Percentiles rank a stretch among this genome's conserved stretches.
These are phyloP conservation scores for Acanthaster planci DNA, from an alignment of 35 echinoderm and acorn worm species.

Conservation along the genomic window DNA sequence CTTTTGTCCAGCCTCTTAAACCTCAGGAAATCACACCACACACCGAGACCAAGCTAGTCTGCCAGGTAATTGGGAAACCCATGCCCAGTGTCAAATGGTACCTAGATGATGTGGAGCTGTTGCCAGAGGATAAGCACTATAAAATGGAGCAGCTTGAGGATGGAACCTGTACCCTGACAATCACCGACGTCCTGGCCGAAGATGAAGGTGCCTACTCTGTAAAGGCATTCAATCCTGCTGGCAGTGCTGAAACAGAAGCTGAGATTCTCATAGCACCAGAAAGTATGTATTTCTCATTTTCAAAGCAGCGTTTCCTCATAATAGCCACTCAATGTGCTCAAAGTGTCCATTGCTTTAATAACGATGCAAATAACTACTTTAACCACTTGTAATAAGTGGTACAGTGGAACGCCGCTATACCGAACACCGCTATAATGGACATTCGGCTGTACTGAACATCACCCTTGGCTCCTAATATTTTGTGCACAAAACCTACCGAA, in stretches of 20 bases:
- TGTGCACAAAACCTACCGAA: too few species aligned
- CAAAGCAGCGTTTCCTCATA: not conserved
- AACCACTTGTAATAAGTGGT: too few species aligned
- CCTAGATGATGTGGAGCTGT: conserved; percentile 33
- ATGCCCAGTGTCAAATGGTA: conserved; percentile 59
- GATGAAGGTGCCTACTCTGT: conserved; percentile 62
- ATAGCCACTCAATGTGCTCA: not conserved
- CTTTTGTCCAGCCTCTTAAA: conserved; percentile 58
- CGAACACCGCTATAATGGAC: too few species aligned
- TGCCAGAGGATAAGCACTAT: conserved; percentile 49
- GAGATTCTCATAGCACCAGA: conserved; percentile 64
- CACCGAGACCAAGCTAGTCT: conserved; percentile 41
- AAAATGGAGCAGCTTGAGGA: conserved; percentile 33
- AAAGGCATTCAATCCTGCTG: conserved; percentile 58
- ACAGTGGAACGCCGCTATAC: too few species aligned
- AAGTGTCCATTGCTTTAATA: conserved; percentile 6
- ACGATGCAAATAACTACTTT: conserved; percentile 2
- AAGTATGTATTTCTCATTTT: conserved; percentile 28
- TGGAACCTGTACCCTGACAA: conserved; percentile 48
- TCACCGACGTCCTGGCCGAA: conserved; percentile 47
- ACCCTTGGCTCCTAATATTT: too few species aligned
- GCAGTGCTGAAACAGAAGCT: conserved; percentile 57
- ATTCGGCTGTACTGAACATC: too few species aligned
- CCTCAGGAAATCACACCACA: conserved; percentile 43
- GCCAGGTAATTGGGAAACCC: conserved; percentile 71